phyloP scores from a whole-genome alignment of 2,113 vertebrate species.

The Phocoena sinus region DNA sequence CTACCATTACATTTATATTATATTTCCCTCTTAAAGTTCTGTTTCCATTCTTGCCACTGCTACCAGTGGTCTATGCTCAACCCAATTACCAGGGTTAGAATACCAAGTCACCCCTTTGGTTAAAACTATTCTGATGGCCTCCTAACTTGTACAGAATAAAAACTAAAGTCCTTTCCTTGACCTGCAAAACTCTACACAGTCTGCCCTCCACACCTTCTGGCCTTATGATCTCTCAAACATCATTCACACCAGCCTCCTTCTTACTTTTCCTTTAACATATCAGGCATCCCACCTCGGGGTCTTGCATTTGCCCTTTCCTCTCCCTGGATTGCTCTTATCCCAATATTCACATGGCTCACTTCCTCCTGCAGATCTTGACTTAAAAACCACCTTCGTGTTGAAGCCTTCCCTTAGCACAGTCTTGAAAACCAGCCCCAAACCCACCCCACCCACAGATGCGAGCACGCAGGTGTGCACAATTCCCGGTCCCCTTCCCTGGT shows the following conservation, averaged over 20 bases:
- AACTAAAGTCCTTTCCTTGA: not conserved
- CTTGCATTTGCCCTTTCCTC: not conserved
- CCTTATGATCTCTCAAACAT: not conserved
- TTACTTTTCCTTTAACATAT: not conserved
- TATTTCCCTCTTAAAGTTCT: not conserved
- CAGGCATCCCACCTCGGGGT: not conserved
- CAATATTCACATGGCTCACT: not conserved
- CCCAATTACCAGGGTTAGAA: not conserved
- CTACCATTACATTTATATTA: not conserved
- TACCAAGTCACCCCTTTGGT: not conserved
- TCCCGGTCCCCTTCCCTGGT: not conserved
- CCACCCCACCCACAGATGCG: not conserved
- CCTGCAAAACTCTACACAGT: not conserved
- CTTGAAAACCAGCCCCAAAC: not conserved
- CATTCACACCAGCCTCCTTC: not conserved
- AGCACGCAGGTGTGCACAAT: not conserved
- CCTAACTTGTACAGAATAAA: not conserved
- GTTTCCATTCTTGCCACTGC: not conserved
- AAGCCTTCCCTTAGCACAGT: not conserved
- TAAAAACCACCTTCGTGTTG: not conserved
- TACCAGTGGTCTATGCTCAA: not conserved
- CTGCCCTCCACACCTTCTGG: not conserved
- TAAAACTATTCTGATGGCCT: not conserved
- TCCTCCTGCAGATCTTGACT: not conserved
- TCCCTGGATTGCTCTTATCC: not conserved